Base-by-base conservation (phyloP, 2,888 invertebrate species). In the Stenolophus ochropezus region DNA sequence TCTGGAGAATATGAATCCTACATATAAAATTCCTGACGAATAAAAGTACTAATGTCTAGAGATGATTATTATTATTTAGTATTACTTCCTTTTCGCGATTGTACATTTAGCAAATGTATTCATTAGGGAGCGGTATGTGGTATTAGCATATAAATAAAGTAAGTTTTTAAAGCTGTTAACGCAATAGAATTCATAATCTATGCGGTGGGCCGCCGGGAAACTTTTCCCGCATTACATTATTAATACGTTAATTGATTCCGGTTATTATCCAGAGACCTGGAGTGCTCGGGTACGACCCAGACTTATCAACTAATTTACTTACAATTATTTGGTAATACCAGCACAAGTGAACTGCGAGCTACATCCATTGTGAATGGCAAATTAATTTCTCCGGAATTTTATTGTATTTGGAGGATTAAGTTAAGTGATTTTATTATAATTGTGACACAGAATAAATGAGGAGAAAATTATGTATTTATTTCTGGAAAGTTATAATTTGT, bases 181-280 rank as follows among this genome's bases (percentile, higher is more conserved):
- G 16, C 51, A 53, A 14, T 53, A 53, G 18, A 53, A 14, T 53
- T 53, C 5, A 14, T 16, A 53, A 5, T 14, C 51, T 18, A 14
- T 18, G 20, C 16, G 11, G 33, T 42, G 11, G 33, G 11, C 1
- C 5, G 23, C 3, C 23, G 23, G 23, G 2, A 25, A 61, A 61
- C 61, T 61, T 61, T 61, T 61, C 61, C 4, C 25, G 61, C 25
- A 61, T 61, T 61, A 23, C 61, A 61, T 61, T 25, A 61, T 61
- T 61, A 61, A 61, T 27, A 23, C 61, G 61, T 61, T 61, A 61
- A 61, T 61, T 61, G 61, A 61, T 61, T 61, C 61, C 61, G 61
- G 61, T 61, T 61, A 61, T 61, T 61, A 61, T 61, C 25, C n/a
- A 14, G 61, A 23, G 61, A 23, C 61, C 61, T 2, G 16, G 51